These are phyloP conservation scores for Morus bassanus DNA, from an alignment of 2,797 vertebrate genomes.

Conservation along the genomic window DNA sequence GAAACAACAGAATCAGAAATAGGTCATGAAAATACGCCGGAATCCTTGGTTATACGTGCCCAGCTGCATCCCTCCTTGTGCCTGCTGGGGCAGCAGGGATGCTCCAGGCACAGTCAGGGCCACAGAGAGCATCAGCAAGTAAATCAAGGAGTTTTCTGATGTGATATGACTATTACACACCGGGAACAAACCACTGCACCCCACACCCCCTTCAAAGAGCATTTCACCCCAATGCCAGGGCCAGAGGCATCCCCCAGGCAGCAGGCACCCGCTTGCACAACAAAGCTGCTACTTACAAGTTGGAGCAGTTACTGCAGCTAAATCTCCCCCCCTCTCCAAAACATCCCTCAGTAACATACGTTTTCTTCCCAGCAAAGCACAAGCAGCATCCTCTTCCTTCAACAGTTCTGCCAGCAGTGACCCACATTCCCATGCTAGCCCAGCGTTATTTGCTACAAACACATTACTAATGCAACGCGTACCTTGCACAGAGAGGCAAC, in stretches of 20 bases:
- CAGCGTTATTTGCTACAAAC: conserved; percentile 54
- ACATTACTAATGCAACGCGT: conserved; percentile 24
- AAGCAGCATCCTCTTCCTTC: conserved; percentile 26
- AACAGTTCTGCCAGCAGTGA: conserved; percentile 21
- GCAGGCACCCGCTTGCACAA: background rate
- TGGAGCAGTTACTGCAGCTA: background rate
- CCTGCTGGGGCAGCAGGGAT: background rate
- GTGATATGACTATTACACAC: fast-evolving
- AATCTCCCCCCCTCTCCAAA: background rate
- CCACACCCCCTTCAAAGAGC: background rate
- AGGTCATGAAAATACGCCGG: conserved; percentile 15
- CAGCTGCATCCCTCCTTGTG: background rate
- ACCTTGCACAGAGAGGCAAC: conserved; percentile 42
- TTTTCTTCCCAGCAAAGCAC: conserved; percentile 3
- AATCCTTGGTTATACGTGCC: conserved; percentile 3
- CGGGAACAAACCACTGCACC: background rate
- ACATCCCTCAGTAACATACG: background rate
- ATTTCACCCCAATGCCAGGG: fast-evolving
- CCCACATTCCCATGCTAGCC: conserved; percentile 64
- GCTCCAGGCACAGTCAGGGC: background rate
- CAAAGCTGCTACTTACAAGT: conserved; percentile 1
- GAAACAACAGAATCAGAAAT: conserved; percentile 49
- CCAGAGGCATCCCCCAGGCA: background rate
- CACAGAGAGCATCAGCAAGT: background rate
- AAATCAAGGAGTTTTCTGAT: background rate